Evolutionary conservation across 2,113 vertebrate species (phyloP).

Genomic region (Marmota flaviventris): DNA sequence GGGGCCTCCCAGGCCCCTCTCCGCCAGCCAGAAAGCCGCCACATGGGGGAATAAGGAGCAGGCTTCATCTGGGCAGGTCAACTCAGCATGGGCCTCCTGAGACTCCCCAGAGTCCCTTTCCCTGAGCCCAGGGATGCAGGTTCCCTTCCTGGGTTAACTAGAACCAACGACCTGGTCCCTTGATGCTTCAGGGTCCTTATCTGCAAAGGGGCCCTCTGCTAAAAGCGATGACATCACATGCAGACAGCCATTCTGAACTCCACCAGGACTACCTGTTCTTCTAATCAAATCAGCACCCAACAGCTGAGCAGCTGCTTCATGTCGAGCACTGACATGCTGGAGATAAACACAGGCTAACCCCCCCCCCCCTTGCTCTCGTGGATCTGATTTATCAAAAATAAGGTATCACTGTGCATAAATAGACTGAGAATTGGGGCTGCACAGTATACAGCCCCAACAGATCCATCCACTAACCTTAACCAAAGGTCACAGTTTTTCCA

Average conservation of each 20-base stretch:
- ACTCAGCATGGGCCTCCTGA: not conserved
- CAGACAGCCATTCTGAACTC: fast-evolving
- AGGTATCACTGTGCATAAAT: not conserved
- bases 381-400: not conserved
- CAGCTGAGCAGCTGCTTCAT: too few relatives aligned
- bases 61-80: not conserved
- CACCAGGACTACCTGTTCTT: fast-evolving
- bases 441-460: fast-evolving
- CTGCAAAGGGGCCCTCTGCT: not conserved
- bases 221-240: fast-evolving
- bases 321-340: not conserved
- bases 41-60: not conserved
- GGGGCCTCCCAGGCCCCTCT: not conserved
- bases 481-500: not conserved
- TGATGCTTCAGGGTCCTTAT: not conserved
- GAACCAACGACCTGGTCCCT: not conserved
- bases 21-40: not conserved
- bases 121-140: not conserved
- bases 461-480: too few relatives aligned
- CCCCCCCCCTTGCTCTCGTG: not conserved
- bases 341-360: not conserved
- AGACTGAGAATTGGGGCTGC: not conserved
- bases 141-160: not conserved
- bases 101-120: fast-evolving
- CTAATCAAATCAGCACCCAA: too few relatives aligned